These are phyloP conservation scores for Falco naumanni DNA, from an alignment of 2,797 vertebrate genomes.

Conservation along the genomic window DNA sequence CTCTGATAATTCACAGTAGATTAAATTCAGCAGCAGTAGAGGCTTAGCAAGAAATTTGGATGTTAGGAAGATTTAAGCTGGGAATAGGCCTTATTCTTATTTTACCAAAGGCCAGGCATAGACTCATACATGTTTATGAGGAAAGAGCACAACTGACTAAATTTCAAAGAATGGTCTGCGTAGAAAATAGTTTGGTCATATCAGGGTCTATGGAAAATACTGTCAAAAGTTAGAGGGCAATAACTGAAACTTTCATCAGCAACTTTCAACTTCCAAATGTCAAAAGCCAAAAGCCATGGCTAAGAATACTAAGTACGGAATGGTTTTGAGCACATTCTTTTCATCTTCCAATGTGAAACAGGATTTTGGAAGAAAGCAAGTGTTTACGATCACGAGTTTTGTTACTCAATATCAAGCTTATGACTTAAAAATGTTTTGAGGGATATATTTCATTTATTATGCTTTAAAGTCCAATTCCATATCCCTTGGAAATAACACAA, in stretches of 20 bases:
- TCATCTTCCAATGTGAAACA: neutral
- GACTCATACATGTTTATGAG: conserved; percentile 62
- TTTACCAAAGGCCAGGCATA: conserved; percentile 53
- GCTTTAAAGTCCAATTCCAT: neutral
- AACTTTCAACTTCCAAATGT: conserved; percentile 39
- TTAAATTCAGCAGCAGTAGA: conserved; percentile 56
- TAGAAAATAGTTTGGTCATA: conserved; percentile 24
- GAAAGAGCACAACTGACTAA: conserved; percentile 52
- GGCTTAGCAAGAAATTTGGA: conserved; percentile 55
- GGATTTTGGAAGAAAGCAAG: neutral
- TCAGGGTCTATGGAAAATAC: conserved; percentile 29
- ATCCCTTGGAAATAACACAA: neutral
- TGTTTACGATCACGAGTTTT: neutral
- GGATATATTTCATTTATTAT: neutral
- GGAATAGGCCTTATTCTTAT: conserved; percentile 54
- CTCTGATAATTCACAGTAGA: conserved; percentile 48
- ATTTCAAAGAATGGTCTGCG: conserved; percentile 9
- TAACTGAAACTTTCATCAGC: conserved; percentile 61
- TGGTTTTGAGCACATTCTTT: neutral
- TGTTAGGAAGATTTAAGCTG: conserved; percentile 60
- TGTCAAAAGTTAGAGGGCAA: conserved; percentile 61
- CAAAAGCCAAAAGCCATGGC: neutral
- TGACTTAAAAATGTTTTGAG: neutral
- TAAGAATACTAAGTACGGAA: conserved; percentile 8
- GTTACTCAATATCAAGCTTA: neutral